phyloP scores from a whole-genome alignment of 2,888 invertebrate genomes.

The Oligia latruncula region DNA sequence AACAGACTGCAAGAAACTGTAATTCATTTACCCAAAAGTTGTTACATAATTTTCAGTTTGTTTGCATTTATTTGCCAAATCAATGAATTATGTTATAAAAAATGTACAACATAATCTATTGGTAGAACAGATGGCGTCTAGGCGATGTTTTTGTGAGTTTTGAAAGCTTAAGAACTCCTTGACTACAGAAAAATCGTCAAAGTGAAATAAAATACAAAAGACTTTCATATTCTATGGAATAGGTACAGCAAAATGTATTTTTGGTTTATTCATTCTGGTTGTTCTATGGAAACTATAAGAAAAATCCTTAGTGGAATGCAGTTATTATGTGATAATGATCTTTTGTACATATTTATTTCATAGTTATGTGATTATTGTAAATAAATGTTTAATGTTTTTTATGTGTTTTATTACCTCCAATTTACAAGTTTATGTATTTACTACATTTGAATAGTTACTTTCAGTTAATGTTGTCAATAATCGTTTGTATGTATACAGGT shows the following conservation, averaged over 20 bases:
- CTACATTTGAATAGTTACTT: neutral
- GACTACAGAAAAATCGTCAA: conserved; percentile 15
- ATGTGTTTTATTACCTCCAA: conserved; percentile 40
- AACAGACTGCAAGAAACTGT: conserved; percentile 8
- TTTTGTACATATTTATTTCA: conserved; percentile 83
- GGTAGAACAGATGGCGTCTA: neutral
- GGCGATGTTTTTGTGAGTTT: neutral
- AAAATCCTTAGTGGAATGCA: conserved; percentile 53
- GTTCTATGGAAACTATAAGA: conserved; percentile 15
- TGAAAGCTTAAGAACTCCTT: neutral
- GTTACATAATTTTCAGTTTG: conserved; percentile 38
- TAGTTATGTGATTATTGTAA: conserved; percentile 77
- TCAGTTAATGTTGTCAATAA: neutral
- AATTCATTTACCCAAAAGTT: conserved; percentile 35
- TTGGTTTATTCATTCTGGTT: conserved; percentile 22
- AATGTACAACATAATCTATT: conserved; percentile 8
- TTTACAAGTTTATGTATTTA: neutral
- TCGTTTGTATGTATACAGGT: neutral
- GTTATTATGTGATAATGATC: conserved; percentile 75
- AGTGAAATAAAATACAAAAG: conserved; percentile 33
- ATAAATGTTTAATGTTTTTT: conserved; percentile 77
- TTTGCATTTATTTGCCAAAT: conserved; percentile 26
- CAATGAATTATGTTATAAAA: conserved; percentile 4
- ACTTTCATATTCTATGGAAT: conserved; percentile 24
- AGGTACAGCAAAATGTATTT: conserved; percentile 24